Base-by-base conservation (phyloP, 2,797 vertebrate species). In the Gymnoscopelus microlampas region DNA sequence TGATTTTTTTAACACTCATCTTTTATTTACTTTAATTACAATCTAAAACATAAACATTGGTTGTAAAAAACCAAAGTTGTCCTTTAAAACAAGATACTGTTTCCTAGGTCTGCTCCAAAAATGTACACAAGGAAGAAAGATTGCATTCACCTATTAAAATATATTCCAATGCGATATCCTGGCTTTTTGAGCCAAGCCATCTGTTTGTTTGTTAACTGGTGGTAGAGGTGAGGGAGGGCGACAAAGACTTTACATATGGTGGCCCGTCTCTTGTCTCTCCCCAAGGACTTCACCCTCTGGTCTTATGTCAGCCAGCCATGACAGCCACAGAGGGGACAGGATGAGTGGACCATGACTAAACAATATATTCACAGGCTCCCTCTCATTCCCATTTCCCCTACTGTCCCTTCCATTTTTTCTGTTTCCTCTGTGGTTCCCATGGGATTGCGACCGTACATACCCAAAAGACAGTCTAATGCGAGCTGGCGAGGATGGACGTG, bases 271-370 rank as follows among this genome's bases (percentile, higher is more conserved):
- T 72, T 47, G 23, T 11, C 51, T 65, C 68, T 69, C 75, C 76
- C 76, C 76, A 74, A 74, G 76, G 85, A 71, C 69, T 61, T 77
- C 81, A 67, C 70, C 77, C 82, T 71, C 70, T 76, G 68, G 74
- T 65, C 69, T 78, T 53, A 58, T 63, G 75, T 84, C 83, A 83
- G 78, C 49, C 73, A 59, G 60, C 71, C 65, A 75, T 70, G 80
- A 85, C 78, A 74, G 70, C 55, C 74, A 72, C 78, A 11, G 12
- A 70, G 60, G 83, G 71, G 71, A 86, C 71, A 77, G 69, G 68
- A 60, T 54, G 75, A 82, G 85, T 63, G 70, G 74, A 85, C 87
- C 66, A 66, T 90, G 85, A 89, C 85, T 78, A 85, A 91, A 86
- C 81, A 71, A 78, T 81, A 78, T 81, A 88, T 83, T 84, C 73